These are phyloP conservation scores for Epinotia ramella DNA, from an alignment of 2,888 invertebrate species.

Conservation along the genomic window DNA sequence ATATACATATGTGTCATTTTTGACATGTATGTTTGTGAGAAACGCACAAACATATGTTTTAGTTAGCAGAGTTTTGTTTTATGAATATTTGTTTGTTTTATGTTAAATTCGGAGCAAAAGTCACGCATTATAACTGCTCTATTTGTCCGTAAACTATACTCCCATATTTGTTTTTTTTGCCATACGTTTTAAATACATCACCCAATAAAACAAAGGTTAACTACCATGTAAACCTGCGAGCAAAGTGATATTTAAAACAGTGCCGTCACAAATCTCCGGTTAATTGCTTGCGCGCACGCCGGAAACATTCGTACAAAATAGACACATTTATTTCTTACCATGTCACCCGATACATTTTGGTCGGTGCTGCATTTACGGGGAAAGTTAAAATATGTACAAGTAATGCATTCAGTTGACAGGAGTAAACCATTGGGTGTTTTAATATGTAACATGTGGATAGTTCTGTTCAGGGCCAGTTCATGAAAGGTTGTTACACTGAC, in stretches of 20 bases:
- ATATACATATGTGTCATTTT: too few relatives aligned
- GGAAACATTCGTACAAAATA: constrained; percentile 75
- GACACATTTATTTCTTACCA: constrained; percentile 77
- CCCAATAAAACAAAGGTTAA: constrained; percentile 41
- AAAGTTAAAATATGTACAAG: constrained; percentile 46
- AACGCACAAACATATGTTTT: too few relatives aligned
- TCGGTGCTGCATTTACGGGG: constrained; percentile 51
- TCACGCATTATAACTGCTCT: background rate
- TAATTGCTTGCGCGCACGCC: constrained; percentile 68
- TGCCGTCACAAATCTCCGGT: constrained; percentile 54
- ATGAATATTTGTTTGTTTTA: too few relatives aligned
- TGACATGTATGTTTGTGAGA: too few relatives aligned
- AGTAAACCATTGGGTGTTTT: constrained; percentile 36
- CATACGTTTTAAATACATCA: background rate
- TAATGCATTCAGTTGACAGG: constrained; percentile 42
- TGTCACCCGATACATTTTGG: constrained; percentile 71
- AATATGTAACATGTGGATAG: constrained; percentile 21
- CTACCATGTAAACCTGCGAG: constrained; percentile 33
- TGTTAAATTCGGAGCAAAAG: background rate
- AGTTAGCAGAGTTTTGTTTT: too few relatives aligned
- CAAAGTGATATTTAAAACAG: constrained; percentile 45
- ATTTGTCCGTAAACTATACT: background rate
- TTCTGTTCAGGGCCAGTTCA: background rate
- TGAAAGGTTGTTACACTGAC: too few relatives aligned
- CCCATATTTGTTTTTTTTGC: background rate